Base-by-base conservation (phyloP, 2,888 invertebrate species). In the Byasa hedistus region DNA sequence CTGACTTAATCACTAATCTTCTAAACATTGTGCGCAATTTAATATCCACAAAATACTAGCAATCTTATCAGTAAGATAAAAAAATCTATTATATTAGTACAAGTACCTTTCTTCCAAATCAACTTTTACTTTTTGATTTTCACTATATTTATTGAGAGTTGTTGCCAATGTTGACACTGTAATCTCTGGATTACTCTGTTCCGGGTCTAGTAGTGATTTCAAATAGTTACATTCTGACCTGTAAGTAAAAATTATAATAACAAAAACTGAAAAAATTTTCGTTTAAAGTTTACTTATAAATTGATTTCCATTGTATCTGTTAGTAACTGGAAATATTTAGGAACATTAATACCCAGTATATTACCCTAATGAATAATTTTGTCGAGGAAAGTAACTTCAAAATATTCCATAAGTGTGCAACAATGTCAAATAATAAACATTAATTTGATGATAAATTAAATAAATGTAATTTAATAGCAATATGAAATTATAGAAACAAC, bases 81-180 rank as follows among this genome's bases (percentile, higher is more conserved):
- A 39, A 39, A 15, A 15, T 39, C 15, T 36, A 12, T 39, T 39
- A 15, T 39, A 15, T 39, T 24, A 21, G 39, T 51, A 7, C 27
- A 39, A 22, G 51, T 74, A 91, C 91, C 91, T 91, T 71, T 91
- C 91, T 69, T 91, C 91, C 36, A 89, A 75, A 68, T 91, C 90
- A 60, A 83, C 75, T 75, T 89, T 91, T 44, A 76, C 73, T 70
- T 88, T 89, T 70, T 89, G 87, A 63, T 75, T 84, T 69, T 87
- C 87, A 68, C 88, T 89, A 73, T 86, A 91, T 68, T 86, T 83
- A 66, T 83, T 85, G 8, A 91, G 72, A 0, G 86, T 85, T 39
- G 73, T 79, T 0, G 91, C 89, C 21, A 91, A 73, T 71, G 81
- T 84, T 1, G 79, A 76, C 55, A 87, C 90, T 73, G 79, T 82